phyloP scores from a whole-genome alignment of 2,888 invertebrate genomes.

The Aporophyla lueneburgensis region DNA sequence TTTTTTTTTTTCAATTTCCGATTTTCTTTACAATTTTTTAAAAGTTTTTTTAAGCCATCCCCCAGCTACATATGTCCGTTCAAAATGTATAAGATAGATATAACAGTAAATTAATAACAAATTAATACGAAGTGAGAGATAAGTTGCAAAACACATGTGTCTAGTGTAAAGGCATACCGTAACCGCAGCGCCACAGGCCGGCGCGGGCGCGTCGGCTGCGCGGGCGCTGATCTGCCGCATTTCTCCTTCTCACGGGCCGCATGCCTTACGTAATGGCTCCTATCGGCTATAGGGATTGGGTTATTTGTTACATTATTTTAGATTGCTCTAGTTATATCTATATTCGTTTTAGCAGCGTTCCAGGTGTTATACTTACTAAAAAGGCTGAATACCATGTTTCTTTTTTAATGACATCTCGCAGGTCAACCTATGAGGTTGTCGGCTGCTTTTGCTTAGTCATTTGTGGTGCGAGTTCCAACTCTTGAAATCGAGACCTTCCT shows the following conservation, averaged over 20 bases:
- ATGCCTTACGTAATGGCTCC: conserved; percentile 54
- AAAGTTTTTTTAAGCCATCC: too few species aligned
- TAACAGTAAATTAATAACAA: conserved; percentile 32
- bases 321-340: conserved; percentile 26
- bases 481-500: too few species aligned
- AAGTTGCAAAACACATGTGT: conserved; percentile 62
- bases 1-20: too few species aligned
- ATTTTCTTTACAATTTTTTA: too few species aligned
- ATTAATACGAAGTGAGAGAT: conserved; percentile 52
- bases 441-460: too few species aligned
- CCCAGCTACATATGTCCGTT: background rate
- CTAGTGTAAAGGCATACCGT: conserved; percentile 66
- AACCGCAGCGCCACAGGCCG: conserved; percentile 61
- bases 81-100: conserved; percentile 1
- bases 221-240: conserved; percentile 68
- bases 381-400: background rate
- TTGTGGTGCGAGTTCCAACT: too few species aligned
- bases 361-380: background rate
- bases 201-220: conserved; percentile 43
- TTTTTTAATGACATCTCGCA: too few species aligned
- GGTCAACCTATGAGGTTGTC: too few species aligned
- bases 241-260: conserved; percentile 69
- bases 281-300: conserved; percentile 42
- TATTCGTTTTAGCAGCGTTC: background rate
- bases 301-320: conserved; percentile 45